phyloP scores from a whole-genome alignment of 92 coral and sea anemone genomes.

The Zoanthus sociatus region DNA sequence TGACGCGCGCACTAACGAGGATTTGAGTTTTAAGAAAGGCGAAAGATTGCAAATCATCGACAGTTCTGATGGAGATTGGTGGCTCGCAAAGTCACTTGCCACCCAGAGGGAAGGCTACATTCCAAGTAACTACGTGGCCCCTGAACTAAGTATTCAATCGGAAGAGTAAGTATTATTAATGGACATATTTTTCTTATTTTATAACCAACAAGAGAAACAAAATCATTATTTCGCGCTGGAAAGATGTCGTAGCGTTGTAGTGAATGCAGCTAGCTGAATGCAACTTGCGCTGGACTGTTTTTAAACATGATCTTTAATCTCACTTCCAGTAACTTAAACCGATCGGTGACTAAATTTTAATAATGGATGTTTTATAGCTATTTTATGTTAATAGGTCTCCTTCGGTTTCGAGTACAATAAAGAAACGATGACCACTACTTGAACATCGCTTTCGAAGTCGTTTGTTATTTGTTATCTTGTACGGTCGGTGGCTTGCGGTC shows the following conservation, averaged over 20 bases:
- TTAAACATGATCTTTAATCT: constrained; percentile 12
- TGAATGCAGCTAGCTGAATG: neutral
- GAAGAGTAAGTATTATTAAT: constrained; percentile 91
- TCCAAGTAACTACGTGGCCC: constrained; percentile 99
- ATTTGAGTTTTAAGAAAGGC: constrained; percentile 94
- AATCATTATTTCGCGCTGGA: too few species aligned
- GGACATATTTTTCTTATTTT: neutral
- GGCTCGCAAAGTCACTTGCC: constrained; percentile 91
- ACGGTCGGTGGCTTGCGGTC: neutral
- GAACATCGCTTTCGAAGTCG: neutral
- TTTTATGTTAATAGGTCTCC: neutral
- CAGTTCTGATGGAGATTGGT: constrained; percentile 99
- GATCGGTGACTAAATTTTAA: neutral
- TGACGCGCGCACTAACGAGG: constrained; percentile 97
- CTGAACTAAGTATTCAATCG: constrained; percentile 91
- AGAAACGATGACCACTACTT: neutral
- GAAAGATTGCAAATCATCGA: constrained; percentile 95
- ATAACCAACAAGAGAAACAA: neutral
- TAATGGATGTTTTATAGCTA: neutral
- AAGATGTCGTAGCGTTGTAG: neutral
- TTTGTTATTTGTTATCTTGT: neutral
- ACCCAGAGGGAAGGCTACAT: constrained; percentile 92
- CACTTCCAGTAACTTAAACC: neutral
- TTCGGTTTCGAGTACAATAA: neutral
- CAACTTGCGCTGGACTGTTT: constrained; percentile 10